Evolutionary conservation across 2,113 vertebrate species (phyloP).

Genomic region (Poeciliopsis retropinna): DNA sequence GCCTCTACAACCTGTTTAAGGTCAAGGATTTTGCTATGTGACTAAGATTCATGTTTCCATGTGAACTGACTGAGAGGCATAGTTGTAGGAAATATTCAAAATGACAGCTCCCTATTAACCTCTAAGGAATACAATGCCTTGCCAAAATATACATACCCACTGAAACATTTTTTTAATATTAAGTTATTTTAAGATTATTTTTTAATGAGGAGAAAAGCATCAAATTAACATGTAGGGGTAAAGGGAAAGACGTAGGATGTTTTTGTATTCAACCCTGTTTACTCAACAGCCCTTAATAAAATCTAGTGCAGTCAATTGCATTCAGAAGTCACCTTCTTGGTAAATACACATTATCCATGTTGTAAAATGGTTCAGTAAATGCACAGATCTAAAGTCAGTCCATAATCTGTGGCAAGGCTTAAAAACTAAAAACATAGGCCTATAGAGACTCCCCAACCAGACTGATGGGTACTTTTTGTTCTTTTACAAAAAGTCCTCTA

Average conservation of each 20-base stretch:
- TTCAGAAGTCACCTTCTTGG: no score
- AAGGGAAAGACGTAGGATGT: neutral
- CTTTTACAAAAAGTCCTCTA: no score
- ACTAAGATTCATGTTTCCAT: conserved; percentile 28
- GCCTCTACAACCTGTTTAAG: conserved; percentile 42
- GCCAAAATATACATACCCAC: neutral
- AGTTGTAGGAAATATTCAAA: no score
- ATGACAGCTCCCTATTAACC: neutral
- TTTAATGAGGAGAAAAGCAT: neutral
- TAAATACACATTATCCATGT: no score
- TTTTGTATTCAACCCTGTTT: neutral
- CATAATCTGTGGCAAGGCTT: no score
- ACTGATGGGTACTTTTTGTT: no score
- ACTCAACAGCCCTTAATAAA: neutral
- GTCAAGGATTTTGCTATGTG: conserved; percentile 45
- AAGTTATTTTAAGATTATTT: neutral
- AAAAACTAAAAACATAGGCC: no score
- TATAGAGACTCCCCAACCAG: no score
- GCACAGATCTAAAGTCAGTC: no score
- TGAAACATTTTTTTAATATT: neutral
- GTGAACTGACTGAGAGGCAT: neutral
- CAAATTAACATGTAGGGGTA: neutral
- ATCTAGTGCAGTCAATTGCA: neutral
- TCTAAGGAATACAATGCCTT: neutral
- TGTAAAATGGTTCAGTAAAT: no score